These are phyloP conservation scores for Scaptomyza tumidula DNA, from an alignment of 2,888 invertebrate species.

Conservation along the genomic window DNA sequence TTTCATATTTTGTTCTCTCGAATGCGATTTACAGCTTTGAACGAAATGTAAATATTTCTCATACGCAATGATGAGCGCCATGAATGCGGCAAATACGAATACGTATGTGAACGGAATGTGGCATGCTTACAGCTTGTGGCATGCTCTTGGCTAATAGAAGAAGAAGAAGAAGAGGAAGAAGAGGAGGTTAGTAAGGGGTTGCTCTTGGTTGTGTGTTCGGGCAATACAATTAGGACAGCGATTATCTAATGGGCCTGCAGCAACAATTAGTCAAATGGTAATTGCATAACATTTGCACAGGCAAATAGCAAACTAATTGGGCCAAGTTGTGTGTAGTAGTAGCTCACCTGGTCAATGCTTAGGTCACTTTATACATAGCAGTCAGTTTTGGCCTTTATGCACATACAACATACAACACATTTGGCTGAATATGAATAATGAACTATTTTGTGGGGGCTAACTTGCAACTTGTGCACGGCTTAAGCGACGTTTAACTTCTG, in stretches of 20 bases:
- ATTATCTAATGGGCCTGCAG: conserved; percentile 44
- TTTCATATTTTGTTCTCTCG: conserved; percentile 32
- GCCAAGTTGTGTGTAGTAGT: neutral
- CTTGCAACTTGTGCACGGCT: conserved; percentile 65
- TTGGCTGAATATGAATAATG: conserved; percentile 25
- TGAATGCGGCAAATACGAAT: conserved; percentile 26
- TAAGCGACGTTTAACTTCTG: conserved; percentile 72
- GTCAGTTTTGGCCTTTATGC: neutral
- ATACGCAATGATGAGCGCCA: conserved; percentile 64
- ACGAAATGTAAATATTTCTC: conserved; percentile 61
- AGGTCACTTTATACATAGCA: conserved; percentile 19
- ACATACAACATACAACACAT: neutral
- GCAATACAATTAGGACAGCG: conserved; percentile 43
- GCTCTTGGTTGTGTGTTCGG: neutral
- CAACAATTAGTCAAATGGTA: conserved; percentile 52
- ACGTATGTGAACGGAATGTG: neutral
- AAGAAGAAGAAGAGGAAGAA: neutral
- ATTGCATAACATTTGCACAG: conserved; percentile 39
- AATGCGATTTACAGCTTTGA: conserved; percentile 64
- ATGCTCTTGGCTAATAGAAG: neutral
- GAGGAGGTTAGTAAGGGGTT: neutral
- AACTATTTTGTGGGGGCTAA: conserved; percentile 12
- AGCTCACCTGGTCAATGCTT: conserved; percentile 24
- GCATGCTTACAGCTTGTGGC: neutral
- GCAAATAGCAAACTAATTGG: conserved; percentile 10